Conservation (phyloP, 2,113 vertebrate species). For the Coracopsis vasa region DNA sequence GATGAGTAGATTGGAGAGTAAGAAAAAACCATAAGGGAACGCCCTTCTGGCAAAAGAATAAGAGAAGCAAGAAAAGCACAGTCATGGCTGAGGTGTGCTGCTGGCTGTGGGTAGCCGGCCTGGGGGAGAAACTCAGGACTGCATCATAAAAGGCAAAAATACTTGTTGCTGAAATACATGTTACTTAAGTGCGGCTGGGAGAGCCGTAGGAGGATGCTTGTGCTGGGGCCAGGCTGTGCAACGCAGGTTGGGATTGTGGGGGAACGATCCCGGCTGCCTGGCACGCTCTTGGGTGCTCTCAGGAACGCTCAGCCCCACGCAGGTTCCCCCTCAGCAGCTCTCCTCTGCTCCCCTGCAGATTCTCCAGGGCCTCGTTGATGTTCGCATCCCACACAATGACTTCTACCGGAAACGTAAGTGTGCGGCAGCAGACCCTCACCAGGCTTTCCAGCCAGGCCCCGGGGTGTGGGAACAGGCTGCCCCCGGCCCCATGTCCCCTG, state of each 20-base stretch:
- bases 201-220: neutral
- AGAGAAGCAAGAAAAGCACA: neutral
- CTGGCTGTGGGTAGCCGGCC: neutral
- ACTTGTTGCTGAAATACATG: neutral
- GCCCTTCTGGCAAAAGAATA: neutral
- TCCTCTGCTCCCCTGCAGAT: conserved; percentile 75
- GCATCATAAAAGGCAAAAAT: neutral
- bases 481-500: accelerated
- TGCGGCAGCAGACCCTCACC: accelerated
- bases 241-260: accelerated
- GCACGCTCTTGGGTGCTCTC: accelerated
- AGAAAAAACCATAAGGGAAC: neutral
- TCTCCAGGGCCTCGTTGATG: conserved; percentile 86
- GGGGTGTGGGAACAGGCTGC: accelerated
- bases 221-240: accelerated
- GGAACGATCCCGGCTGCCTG: accelerated
- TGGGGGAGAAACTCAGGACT: neutral
- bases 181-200: neutral
- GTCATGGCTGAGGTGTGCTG: neutral
- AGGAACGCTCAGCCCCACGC: accelerated
- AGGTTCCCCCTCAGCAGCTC: neutral
- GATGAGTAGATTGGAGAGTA: neutral
- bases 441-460: neutral
- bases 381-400: conserved; percentile 88
- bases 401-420: conserved; percentile 90